Base-by-base conservation (phyloP, 2,113 vertebrate genomes). In the Hoplias malabaricus region DNA sequence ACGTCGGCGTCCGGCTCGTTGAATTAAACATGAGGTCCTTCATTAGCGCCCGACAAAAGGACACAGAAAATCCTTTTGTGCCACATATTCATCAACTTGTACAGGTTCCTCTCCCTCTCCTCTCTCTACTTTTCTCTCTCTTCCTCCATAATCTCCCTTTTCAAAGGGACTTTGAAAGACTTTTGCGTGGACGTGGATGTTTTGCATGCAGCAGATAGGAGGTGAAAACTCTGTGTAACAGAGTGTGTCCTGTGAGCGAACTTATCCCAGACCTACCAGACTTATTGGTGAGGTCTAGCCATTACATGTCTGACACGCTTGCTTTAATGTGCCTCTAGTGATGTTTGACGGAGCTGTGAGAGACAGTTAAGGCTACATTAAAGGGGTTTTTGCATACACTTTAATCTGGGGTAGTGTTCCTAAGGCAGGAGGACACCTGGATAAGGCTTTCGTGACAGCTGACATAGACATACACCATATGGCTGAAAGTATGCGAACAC, bases 11-110 rank as follows among this genome's bases (percentile, higher is more conserved):
- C 91, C 82, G 82, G 73, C 86, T 83, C 89, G 82, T 88, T 94
- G 93, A 94, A 94, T 95, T 94, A 95, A 94, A 94, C 87, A 92
- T 92, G 89, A 90, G 79, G 77, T 84, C 78, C 82, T 93, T 94
- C 87, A 86, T 88, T 87, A 90, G 85, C 80, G 48, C 80, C 87
- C 86, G 86, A 92, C 90, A 93, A 93, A 91, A 89, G 89, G 85
- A 91, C 86, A 85, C 80, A n/a, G 68, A 80, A 85, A 61, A 72
- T 70, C 48, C 78, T 77, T 80, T 80, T 85, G 80, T 84, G 70
- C 73, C 36, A 59, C 73, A 57, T 81, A 81, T 67, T 72, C 69
- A 84, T 84, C 82, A 85, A 78, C 73, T 73, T 62, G 19, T 63
- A 80, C 70, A 82, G 72, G 81, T 79, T 81, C 75, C 69, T 76